Evolutionary conservation across 2,888 invertebrate genomes (phyloP), one percentile per base, ranked within the genome.

Genomic region (Spilosoma lubricipeda): DNA sequence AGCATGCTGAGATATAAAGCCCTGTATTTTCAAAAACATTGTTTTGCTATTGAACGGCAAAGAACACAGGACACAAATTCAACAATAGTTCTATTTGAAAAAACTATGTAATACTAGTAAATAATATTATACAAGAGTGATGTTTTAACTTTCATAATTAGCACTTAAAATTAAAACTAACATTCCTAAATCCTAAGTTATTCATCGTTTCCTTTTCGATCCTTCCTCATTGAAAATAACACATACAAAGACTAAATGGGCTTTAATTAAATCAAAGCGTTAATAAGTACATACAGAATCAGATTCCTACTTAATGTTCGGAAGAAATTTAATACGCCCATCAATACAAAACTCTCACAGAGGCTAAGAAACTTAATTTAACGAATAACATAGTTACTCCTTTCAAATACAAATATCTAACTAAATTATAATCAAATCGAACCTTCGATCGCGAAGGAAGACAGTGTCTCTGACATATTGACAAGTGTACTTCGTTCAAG

Each of bases 391-490:
- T 76, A 82, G 82, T 83, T 84, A 84, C 39, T 27, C 30, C 74
- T 80, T 77, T 77, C 73, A 72, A 73, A 74, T n/a, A 56, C 65
- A 70, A 78, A 72, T 75, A 72, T 72, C 68, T 82, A 67, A 74
- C 42, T 63, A 42, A 70, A 42, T 74, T 77, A 70, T 74, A 76
- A 68, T 68, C 71, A 67, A 70, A 78, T 81, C 78, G 81, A 80
- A 70, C 42, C n/a, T 74, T 81, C 52, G 75, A 74, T 77, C 20
- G 63, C 70, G 71, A 63, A 33, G 70, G 48, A 78, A 72, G 52
- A 64, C 70, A 71, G 68, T 85, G 84, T 70, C 67, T 63, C 27
- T 85, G 85, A 85, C 85, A 85, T 72, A 82, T 85, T 85, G 85
- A 85, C 85, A 85, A 85, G 81, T 80, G 82, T 78, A 74, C 79